Percentiles rank a stretch among this genome's conserved stretches.
Conservation (phyloP, 92 coral and sea anemone species). For the Nematostella vectensis region DNA sequence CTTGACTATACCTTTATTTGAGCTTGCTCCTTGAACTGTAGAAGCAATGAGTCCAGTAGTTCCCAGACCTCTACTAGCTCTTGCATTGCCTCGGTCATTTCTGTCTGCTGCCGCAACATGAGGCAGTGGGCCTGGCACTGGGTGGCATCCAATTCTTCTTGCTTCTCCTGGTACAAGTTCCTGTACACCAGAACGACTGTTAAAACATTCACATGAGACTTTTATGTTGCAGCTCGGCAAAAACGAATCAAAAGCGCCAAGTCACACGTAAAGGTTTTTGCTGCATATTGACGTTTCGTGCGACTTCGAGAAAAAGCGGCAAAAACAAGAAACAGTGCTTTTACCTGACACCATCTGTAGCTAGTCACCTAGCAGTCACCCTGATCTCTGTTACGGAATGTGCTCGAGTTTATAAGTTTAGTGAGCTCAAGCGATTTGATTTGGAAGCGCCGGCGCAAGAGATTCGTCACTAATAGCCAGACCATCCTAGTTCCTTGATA, state of each 20-base stretch:
- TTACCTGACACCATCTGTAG: too few species aligned
- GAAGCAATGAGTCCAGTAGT: conserved; percentile 43
- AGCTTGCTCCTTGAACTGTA: conserved; percentile 30
- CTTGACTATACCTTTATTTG: background rate
- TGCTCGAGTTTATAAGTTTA: too few species aligned
- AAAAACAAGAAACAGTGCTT: too few species aligned
- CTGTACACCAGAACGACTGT: conserved; percentile 23
- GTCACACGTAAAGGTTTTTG: background rate
- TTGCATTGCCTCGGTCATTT: conserved; percentile 61
- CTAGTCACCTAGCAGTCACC: too few species aligned
- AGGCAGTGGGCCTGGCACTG: conserved; percentile 96
- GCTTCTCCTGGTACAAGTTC: conserved; percentile 65
- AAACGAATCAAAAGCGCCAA: background rate
- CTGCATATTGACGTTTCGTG: background rate
- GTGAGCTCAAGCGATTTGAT: too few species aligned
- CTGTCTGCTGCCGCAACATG: conserved; percentile 76
- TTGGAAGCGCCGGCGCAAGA: too few species aligned
- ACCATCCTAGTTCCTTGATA: too few species aligned
- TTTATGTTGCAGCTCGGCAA: background rate
- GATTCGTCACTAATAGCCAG: too few species aligned
- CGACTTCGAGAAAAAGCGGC: too few species aligned
- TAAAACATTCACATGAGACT: too few species aligned
- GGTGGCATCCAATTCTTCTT: conserved; percentile 90
- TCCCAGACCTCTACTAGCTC: conserved; percentile 65
- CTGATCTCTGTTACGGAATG: too few species aligned